Conservation (phyloP, 2,113 vertebrate genomes). For the Thomomys bottae region DNA sequence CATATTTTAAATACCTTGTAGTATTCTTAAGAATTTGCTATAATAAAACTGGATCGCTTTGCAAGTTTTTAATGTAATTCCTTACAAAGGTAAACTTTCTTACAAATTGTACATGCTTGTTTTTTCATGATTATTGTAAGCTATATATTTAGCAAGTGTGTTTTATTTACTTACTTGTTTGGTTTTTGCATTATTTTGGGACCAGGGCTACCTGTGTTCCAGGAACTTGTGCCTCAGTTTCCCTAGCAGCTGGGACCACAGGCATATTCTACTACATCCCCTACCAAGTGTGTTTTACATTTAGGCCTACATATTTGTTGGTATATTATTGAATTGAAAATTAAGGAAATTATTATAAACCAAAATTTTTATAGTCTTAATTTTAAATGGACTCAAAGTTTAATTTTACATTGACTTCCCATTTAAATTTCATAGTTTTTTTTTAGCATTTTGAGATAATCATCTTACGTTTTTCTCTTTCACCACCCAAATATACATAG, state of each 20-base stretch:
- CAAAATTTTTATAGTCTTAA: background rate
- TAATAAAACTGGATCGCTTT: background rate
- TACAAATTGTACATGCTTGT: background rate
- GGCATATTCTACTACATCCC: background rate
- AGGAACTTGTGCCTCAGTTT: background rate
- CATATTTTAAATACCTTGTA: too few relatives aligned
- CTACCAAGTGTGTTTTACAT: background rate
- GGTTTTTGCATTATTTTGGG: background rate
- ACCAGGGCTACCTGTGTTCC: background rate
- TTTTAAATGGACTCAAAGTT: constrained; percentile 1
- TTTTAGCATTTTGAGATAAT: constrained; percentile 50
- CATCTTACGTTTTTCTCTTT: background rate
- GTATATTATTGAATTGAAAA: constrained; percentile 44
- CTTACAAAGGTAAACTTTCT: background rate
- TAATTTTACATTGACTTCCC: background rate
- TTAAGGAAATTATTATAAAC: background rate
- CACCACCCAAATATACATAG: background rate
- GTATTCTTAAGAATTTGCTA: background rate
- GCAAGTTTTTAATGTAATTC: background rate
- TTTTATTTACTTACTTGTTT: background rate
- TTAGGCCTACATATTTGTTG: constrained; percentile 7
- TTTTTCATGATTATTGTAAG: background rate
- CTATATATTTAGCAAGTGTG: background rate
- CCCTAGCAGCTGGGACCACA: background rate
- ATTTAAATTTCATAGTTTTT: constrained; percentile 29